phyloP scores from a whole-genome alignment of 2,888 invertebrate species.

The Andrena praecox region DNA sequence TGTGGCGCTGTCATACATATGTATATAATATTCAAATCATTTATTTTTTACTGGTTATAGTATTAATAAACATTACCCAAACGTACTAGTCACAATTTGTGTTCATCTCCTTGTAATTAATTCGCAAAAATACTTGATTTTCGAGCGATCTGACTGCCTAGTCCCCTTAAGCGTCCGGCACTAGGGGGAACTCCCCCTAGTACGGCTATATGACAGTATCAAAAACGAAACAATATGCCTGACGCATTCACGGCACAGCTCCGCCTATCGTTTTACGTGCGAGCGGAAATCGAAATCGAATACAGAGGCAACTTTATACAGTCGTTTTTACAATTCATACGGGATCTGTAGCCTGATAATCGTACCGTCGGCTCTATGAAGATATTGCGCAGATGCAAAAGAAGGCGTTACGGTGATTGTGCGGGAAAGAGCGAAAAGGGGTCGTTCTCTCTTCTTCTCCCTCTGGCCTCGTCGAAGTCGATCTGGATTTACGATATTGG shows the following conservation, averaged over 20 bases:
- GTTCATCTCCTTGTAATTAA: no score
- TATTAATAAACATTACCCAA: no score
- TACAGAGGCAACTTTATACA: constrained; percentile 1
- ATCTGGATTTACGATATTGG: constrained; percentile 83
- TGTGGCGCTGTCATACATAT: no score
- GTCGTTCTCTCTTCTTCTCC: constrained; percentile 69
- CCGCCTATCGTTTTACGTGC: not conserved
- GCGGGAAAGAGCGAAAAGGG: constrained; percentile 54
- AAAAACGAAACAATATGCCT: not conserved
- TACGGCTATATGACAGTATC: not conserved
- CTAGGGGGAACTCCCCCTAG: no score
- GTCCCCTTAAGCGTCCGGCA: no score
- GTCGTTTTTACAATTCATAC: constrained; percentile 42
- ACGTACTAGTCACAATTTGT: no score
- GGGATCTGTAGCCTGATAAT: constrained; percentile 72
- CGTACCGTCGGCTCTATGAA: constrained; percentile 73
- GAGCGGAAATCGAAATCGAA: constrained; percentile 6
- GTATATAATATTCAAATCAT: no score
- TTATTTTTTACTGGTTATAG: no score
- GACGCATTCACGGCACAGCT: not conserved
- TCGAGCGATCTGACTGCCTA: no score
- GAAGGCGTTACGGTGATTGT: constrained; percentile 60
- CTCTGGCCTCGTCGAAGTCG: constrained; percentile 73
- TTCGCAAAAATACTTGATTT: no score
- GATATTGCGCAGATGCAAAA: constrained; percentile 76